Conservation (phyloP, 2,113 vertebrate genomes). For the Charadrius vociferus region DNA sequence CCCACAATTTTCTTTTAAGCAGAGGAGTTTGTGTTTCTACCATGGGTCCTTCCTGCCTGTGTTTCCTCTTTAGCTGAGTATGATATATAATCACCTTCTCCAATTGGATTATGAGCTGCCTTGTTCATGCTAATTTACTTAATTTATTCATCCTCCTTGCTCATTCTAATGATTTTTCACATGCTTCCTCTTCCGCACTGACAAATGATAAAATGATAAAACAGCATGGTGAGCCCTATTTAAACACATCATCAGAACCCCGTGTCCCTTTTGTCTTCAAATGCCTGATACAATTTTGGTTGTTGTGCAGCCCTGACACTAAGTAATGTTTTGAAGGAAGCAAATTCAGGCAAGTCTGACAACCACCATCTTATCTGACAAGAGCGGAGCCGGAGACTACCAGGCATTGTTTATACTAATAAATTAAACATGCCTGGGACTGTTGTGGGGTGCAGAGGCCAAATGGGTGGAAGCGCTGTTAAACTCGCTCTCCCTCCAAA, state of each 20-base stretch:
- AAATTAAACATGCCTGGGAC: conserved; percentile 4
- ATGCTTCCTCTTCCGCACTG: background rate
- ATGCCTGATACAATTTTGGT: background rate
- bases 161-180: conserved; percentile 52
- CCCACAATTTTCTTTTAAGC: conserved; percentile 10
- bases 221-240: background rate
- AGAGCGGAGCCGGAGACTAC: background rate
- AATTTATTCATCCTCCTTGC: conserved; percentile 61
- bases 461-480: background rate
- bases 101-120: conserved; percentile 45
- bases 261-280: background rate
- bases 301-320: background rate
- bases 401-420: background rate
- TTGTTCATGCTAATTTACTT: conserved; percentile 54
- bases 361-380: conserved; percentile 12
- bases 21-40: conserved; percentile 13
- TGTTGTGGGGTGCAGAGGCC: background rate
- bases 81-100: conserved; percentile 40
- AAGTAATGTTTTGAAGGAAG: conserved; percentile 6
- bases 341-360: conserved; percentile 13
- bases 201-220: conserved; percentile 35
- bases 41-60: background rate
- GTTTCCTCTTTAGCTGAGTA: conserved; percentile 33
- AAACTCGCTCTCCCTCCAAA: background rate
- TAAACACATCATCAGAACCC: background rate